Evolutionary conservation across 2,888 invertebrate species (phyloP).

Genomic region (Ormyrus thymus): DNA sequence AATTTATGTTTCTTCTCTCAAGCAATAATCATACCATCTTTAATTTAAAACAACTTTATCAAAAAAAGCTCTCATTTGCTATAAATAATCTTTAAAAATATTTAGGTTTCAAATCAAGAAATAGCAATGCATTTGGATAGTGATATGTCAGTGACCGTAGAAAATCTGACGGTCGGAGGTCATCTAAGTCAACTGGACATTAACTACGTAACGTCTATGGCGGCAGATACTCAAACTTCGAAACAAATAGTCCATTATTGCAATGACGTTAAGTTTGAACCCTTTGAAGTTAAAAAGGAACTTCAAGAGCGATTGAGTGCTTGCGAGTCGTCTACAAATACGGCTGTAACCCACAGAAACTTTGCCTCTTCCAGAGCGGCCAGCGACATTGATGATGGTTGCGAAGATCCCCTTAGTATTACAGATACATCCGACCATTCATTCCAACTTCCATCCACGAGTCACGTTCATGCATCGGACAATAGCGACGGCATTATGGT

Average conservation of each 20-base stretch:
- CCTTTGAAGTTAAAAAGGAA: neutral
- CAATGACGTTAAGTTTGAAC: slow-evolving; percentile 61
- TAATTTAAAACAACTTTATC: neutral
- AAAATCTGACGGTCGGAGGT: slow-evolving; percentile 66
- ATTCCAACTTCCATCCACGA: slow-evolving; percentile 65
- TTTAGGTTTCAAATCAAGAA: slow-evolving; percentile 70
- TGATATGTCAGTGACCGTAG: slow-evolving; percentile 69
- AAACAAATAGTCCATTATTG: slow-evolving; percentile 69
- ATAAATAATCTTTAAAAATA: neutral
- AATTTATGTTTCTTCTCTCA: too few relatives aligned
- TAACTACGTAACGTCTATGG: slow-evolving; percentile 71
- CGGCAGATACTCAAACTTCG: slow-evolving; percentile 64
- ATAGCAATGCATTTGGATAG: slow-evolving; percentile 70
- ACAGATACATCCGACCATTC: slow-evolving; percentile 57
- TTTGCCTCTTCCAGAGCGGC: slow-evolving; percentile 49
- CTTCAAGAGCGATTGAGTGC: slow-evolving; percentile 2
- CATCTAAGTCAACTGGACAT: slow-evolving; percentile 70
- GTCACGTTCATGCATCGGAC: slow-evolving; percentile 61
- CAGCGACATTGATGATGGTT: slow-evolving; percentile 63
- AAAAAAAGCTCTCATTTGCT: neutral
- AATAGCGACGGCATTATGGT: slow-evolving; percentile 63
- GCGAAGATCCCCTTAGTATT: slow-evolving; percentile 38
- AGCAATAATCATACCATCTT: too few relatives aligned
- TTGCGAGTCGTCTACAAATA: neutral
- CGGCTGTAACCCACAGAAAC: neutral